Evolutionary conservation across 2,113 vertebrate species (phyloP).

Genomic region (Crotalus helleri): DNA sequence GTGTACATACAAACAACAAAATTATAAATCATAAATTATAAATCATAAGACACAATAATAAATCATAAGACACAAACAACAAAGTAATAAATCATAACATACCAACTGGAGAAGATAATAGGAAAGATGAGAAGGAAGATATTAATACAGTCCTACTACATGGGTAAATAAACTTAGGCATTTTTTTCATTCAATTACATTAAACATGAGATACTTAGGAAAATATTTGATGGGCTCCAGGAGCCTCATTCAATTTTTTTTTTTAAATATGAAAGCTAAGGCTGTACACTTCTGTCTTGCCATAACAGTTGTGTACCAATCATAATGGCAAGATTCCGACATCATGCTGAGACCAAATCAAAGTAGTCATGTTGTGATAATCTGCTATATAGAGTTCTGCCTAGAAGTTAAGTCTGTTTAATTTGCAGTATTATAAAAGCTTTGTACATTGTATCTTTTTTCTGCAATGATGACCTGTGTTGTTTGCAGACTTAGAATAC

Average conservation of each 20-base stretch:
- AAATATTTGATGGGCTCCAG: not conserved
- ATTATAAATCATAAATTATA: too few relatives aligned
- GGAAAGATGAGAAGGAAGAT: not conserved
- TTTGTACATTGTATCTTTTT: not conserved
- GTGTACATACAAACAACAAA: too few relatives aligned
- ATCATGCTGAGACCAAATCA: not conserved
- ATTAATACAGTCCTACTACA: not conserved
- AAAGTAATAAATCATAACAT: too few relatives aligned
- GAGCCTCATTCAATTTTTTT: not conserved
- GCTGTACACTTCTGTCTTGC: not conserved
- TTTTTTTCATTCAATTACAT: not conserved
- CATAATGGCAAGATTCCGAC: not conserved
- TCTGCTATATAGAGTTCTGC: not conserved
- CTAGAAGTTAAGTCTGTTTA: conserved; percentile 7
- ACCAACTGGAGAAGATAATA: not conserved
- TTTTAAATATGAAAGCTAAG: not conserved
- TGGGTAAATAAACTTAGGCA: not conserved
- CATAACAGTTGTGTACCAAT: not conserved
- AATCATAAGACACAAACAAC: too few relatives aligned
- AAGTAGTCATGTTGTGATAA: not conserved
- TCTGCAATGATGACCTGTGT: not conserved
- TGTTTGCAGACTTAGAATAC: conserved; percentile 27
- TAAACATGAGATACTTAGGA: not conserved
- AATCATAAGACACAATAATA: too few relatives aligned
- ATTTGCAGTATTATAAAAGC: not conserved